Evolutionary conservation across 2,113 vertebrate species (phyloP).

Genomic region (Thinocorus orbignyianus): DNA sequence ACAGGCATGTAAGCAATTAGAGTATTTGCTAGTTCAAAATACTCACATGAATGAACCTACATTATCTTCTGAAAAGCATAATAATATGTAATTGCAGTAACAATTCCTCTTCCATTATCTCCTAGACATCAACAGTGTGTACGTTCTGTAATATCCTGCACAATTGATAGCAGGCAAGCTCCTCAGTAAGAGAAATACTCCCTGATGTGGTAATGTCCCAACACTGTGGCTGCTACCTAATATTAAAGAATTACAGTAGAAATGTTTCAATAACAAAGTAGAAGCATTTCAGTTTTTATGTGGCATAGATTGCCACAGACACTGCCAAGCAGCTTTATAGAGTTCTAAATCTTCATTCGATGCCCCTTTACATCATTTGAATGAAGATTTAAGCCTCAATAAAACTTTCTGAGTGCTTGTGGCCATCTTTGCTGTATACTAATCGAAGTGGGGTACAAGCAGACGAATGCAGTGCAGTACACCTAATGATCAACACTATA

Average conservation of each 20-base stretch:
- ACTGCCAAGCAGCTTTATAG: slow-evolving; percentile 65
- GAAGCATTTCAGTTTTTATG: slow-evolving; percentile 65
- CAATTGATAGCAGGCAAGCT: slow-evolving; percentile 23
- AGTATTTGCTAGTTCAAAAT: slow-evolving; percentile 62
- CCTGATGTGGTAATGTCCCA: slow-evolving; percentile 50
- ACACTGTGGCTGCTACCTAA: slow-evolving; percentile 41
- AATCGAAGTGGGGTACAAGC: slow-evolving; percentile 48
- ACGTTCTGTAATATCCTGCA: slow-evolving; percentile 34
- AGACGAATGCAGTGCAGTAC: not conserved
- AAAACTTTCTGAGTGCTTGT: slow-evolving; percentile 62
- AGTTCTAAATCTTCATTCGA: slow-evolving; percentile 69
- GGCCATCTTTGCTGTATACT: slow-evolving; percentile 52
- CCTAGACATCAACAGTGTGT: slow-evolving; percentile 63
- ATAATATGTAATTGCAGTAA: slow-evolving; percentile 68
- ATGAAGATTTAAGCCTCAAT: slow-evolving; percentile 68
- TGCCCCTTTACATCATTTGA: slow-evolving; percentile 62
- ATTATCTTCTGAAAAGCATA: slow-evolving; percentile 67
- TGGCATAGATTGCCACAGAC: slow-evolving; percentile 60
- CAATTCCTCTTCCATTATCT: slow-evolving; percentile 69
- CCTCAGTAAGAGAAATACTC: slow-evolving; percentile 37
- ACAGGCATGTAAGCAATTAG: slow-evolving; percentile 48
- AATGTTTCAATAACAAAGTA: slow-evolving; percentile 59
- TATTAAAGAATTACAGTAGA: slow-evolving; percentile 67
- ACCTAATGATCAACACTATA: slow-evolving; percentile 34
- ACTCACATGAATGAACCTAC: slow-evolving; percentile 56